Evolutionary conservation across 2,888 invertebrate species (phyloP).

Genomic region (Copidosoma aretas): DNA sequence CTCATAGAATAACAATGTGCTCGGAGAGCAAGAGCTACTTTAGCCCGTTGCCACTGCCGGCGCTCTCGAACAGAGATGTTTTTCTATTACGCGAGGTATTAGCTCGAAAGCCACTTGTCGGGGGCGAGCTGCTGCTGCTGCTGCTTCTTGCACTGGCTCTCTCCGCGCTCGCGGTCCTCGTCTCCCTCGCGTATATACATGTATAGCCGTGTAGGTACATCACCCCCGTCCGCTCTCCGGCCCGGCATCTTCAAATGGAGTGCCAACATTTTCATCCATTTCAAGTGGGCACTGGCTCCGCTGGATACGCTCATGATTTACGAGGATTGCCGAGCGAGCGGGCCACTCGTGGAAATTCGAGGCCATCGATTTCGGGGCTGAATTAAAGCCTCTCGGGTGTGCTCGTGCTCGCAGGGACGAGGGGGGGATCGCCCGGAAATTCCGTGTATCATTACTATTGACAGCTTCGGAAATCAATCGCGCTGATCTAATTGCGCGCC

Average conservation of each 20-base stretch:
- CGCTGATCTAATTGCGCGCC: too few relatives aligned
- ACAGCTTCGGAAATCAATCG: background rate
- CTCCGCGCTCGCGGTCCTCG: background rate
- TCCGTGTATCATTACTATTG: background rate
- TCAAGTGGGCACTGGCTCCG: background rate
- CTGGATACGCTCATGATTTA: slow-evolving; percentile 1
- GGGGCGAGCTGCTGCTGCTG: too few relatives aligned
- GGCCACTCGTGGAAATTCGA: background rate
- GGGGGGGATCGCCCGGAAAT: too few relatives aligned
- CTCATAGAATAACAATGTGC: too few relatives aligned
- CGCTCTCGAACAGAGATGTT: background rate
- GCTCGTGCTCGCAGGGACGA: background rate
- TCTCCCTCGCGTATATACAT: too few relatives aligned
- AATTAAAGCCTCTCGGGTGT: background rate
- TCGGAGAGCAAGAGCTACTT: too few relatives aligned
- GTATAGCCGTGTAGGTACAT: too few relatives aligned
- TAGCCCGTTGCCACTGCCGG: too few relatives aligned
- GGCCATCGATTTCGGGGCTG: background rate
- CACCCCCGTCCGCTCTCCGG: too few relatives aligned
- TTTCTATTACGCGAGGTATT: slow-evolving; percentile 9
- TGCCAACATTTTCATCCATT: slow-evolving; percentile 3
- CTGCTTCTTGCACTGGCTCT: too few relatives aligned
- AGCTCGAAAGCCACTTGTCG: slow-evolving; percentile 8
- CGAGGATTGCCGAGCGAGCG: background rate
- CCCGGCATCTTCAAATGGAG: slow-evolving; percentile 11